Evolutionary conservation across 1,140 invertebrate genomes (phyloP).

Genomic region (Coenobita brevimanus): DNA sequence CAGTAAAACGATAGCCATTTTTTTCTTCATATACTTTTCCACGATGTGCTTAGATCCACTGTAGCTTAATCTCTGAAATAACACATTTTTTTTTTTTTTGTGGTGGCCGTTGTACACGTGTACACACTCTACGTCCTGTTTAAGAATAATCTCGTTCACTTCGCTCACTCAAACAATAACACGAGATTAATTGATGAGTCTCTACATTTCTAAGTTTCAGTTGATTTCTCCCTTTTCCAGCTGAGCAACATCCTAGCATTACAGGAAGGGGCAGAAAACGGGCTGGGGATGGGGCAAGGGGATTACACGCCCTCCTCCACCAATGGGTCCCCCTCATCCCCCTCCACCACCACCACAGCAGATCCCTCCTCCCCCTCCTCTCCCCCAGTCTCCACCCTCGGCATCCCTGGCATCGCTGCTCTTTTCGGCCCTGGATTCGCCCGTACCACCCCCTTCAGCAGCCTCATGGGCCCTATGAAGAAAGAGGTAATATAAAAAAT

Average conservation of each 20-base stretch:
- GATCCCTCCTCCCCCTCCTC: neutral
- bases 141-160: no score
- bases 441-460: conserved; percentile 16
- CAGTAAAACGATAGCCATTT: no score
- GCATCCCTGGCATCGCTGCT: conserved; percentile 59
- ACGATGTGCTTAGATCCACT: no score
- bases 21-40: no score
- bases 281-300: neutral
- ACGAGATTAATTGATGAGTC: neutral
- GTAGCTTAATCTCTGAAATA: no score
- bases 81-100: no score
- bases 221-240: conserved; percentile 16
- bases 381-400: conserved; percentile 31
- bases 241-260: conserved; percentile 63
- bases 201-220: no score
- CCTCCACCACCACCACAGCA: neutral
- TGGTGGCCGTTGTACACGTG: no score
- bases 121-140: no score
- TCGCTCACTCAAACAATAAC: no score
- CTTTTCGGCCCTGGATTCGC: conserved; percentile 43
- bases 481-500: no score
- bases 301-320: neutral
- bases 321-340: neutral
- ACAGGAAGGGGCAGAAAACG: neutral
- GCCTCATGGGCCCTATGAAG: conserved; percentile 43